Evolutionary conservation across 2,113 vertebrate species (phyloP), one percentile per base, ranked within the genome.

Genomic region (Theropithecus gelada): DNA sequence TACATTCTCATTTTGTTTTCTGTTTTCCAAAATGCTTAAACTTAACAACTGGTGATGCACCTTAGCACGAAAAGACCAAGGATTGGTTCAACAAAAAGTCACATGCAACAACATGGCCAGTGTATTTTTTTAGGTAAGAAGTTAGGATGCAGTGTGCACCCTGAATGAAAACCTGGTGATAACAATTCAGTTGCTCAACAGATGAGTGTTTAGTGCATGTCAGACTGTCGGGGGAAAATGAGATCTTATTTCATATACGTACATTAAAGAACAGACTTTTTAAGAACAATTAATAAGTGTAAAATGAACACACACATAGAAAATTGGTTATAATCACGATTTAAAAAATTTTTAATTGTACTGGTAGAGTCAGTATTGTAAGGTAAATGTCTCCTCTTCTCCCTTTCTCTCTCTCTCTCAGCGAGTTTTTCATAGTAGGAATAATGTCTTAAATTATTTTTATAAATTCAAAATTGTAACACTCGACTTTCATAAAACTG

Each of bases 71-170:
- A 68, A 55, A 75, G 3, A 66, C 20, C 0, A 2, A 57, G 25
- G 12, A 20, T 25, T 50, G 5, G 32, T 22, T 52, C 45, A 78
- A 30, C 8, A 25, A 40, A 43, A 57, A 87, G 38, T 30, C 22
- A 38, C 55, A 20, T 43, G 25, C 27, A 10, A 25, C 3, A 13
- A 32, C 43, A 11, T 18, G 5, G 35, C 45, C 38, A 25, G 13
- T 30, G 35, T 11, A 0, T 30, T 2, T 8, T 59, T 23, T 66
- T 32, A 38, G 68, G 17, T 38, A 61, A 45, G 32, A 70, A 32
- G 20, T 8, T 1, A 6, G 30, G 52, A 48, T 12, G 9, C 6
- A 6, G 4, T 1, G 0, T 10, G 16, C 13, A 25, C 40, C 48
- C 18, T 17, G 8, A 45, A 8, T 22, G 5, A 75, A 68, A 75